phyloP scores from a whole-genome alignment of 2,888 invertebrate genomes.

The Phragmatobia fuliginosa region DNA sequence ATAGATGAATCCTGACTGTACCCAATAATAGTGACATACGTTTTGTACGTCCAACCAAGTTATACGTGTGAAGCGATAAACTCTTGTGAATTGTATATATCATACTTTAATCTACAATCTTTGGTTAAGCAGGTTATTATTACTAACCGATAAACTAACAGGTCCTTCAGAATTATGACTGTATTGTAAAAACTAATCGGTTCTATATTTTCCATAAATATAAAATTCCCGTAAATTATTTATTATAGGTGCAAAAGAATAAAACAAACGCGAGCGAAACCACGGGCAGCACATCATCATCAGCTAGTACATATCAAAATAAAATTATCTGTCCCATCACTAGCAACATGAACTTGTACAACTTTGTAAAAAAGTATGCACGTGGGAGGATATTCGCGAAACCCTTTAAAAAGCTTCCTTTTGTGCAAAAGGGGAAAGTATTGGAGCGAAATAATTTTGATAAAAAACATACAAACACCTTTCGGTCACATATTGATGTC shows the following conservation, averaged over 20 bases:
- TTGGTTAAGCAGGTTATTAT: neutral
- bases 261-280: too few relatives aligned
- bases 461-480: slow-evolving; percentile 73
- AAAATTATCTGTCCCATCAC: neutral
- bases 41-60: too few relatives aligned
- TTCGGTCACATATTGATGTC: slow-evolving; percentile 59
- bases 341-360: slow-evolving; percentile 1
- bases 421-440: slow-evolving; percentile 79
- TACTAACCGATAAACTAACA: neutral
- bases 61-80: too few relatives aligned
- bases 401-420: slow-evolving; percentile 74
- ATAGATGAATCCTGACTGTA: too few relatives aligned
- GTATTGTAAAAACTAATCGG: neutral
- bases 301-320: too few relatives aligned
- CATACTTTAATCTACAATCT: neutral
- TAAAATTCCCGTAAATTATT: too few relatives aligned
- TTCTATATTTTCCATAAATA: too few relatives aligned
- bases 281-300: too few relatives aligned
- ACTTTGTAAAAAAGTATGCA: slow-evolving; percentile 43
- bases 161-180: neutral
- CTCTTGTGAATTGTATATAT: too few relatives aligned
- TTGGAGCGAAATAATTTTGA: slow-evolving; percentile 71
- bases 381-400: slow-evolving; percentile 81
- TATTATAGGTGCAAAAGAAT: too few relatives aligned
- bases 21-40: too few relatives aligned